Percentiles rank a stretch among this genome's conserved stretches.
phyloP scores from a whole-genome alignment of 2,888 invertebrate species.

The Erebia aethiops region DNA sequence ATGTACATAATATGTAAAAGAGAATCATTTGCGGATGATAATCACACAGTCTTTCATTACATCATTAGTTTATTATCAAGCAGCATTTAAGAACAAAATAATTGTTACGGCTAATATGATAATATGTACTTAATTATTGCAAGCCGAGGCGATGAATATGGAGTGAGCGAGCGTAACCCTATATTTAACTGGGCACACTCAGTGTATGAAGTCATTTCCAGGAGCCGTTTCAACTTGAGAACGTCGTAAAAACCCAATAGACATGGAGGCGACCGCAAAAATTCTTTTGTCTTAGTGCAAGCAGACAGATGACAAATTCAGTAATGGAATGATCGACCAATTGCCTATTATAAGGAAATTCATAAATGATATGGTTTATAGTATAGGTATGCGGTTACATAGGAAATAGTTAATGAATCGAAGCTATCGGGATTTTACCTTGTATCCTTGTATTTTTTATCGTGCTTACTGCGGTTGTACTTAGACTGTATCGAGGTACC shows the following conservation, averaged over 20 bases:
- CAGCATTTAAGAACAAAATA: slow-evolving; percentile 14
- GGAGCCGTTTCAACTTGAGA: slow-evolving; percentile 51
- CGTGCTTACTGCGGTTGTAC: too few relatives aligned
- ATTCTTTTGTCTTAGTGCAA: background rate
- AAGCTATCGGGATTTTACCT: too few relatives aligned
- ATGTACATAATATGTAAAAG: slow-evolving; percentile 6
- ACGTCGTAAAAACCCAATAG: slow-evolving; percentile 55
- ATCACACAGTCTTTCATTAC: background rate
- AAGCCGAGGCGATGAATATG: slow-evolving; percentile 16
- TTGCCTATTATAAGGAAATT: too few relatives aligned
- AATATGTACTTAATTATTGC: background rate
- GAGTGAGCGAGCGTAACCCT: slow-evolving; percentile 28
- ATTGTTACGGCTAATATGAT: slow-evolving; percentile 6
- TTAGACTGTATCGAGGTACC: too few relatives aligned
- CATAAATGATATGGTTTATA: too few relatives aligned
- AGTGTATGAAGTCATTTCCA: slow-evolving; percentile 48
- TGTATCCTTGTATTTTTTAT: too few relatives aligned
- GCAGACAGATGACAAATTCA: too few relatives aligned
- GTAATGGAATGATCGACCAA: too few relatives aligned
- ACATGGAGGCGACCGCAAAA: slow-evolving; percentile 24
- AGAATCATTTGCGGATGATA: background rate
- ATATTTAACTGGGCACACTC: slow-evolving; percentile 35
- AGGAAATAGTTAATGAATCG: too few relatives aligned
- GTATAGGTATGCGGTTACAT: too few relatives aligned
- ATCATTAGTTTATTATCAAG: slow-evolving; percentile 2